Evolutionary conservation across 92 coral and sea anemone species (phyloP), one percentile per base, ranked within the genome.

Genomic region (Umimayanthus kanabou): DNA sequence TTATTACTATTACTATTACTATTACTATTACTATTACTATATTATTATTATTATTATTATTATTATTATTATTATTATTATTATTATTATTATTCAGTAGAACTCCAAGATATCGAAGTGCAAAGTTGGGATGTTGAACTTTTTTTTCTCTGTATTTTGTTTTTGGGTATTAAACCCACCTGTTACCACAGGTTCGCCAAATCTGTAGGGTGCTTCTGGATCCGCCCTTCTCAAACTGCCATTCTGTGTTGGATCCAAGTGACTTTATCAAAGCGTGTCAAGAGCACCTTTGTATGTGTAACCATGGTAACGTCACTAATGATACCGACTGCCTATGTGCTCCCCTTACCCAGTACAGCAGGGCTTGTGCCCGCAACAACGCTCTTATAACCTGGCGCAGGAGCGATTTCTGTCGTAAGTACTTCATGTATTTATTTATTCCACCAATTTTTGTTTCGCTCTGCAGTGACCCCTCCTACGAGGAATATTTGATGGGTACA

Each of bases 361-460:
- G 98, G 78, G 98, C 98, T 5, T 95, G 98, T 85, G 93, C 98
- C 1, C 92, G 98, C 50, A 92, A 91, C 40, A 86, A 84, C 30
- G 91, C 80, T 22, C 93, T 91, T 6, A 73, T 94, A 42, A 79
- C 85, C 7, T 95, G 98, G 98, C 91, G 96, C 55, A 92, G 91
- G 28, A 47, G 69, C 11, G 90, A 88, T 25, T 84, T 95, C 26
- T 95, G 98, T 84, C 92, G 98, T 95, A 90, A 94, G 98, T 91
- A 49, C 76, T 28, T 22, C 15, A 33, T n/a, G n/a, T n/a, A n/a
- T 39, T 4, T 53, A 39, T n/a, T 49, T 43, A 18, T 33, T 33
- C 37, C 37, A 33, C 37, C 37, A 33, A 33, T 13, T 20, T 84
- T 15, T 15, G 50, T 47, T 47, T 76, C 22, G 2, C 30, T 81